phyloP scores from a whole-genome alignment of 2,888 invertebrate species.

The Ophion obscuratus region DNA sequence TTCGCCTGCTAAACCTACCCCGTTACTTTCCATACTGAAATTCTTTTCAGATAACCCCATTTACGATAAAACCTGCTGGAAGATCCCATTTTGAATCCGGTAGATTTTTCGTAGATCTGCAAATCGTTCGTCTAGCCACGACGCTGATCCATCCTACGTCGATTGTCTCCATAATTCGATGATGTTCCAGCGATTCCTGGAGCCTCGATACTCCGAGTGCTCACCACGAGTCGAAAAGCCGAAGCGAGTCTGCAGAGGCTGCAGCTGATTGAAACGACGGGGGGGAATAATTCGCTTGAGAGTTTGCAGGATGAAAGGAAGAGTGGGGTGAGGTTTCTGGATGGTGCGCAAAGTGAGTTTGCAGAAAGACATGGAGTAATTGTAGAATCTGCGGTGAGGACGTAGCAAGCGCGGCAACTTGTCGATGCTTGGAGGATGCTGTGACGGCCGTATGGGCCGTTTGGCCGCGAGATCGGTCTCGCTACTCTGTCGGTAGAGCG shows the following conservation, averaged over 20 bases:
- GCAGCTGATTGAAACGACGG: background rate
- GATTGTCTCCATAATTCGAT: background rate
- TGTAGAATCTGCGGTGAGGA: conserved; percentile 80
- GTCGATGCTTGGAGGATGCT: conserved; percentile 75
- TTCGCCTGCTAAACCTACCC: too few relatives aligned
- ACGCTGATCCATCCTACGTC: too few relatives aligned
- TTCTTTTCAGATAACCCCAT: too few relatives aligned
- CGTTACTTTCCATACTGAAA: too few relatives aligned
- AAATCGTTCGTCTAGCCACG: too few relatives aligned
- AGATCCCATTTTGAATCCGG: too few relatives aligned
- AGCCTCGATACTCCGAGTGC: background rate
- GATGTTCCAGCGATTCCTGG: background rate
- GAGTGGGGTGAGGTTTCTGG: conserved; percentile 15
- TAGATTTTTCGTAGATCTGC: too few relatives aligned
- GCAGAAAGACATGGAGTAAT: conserved; percentile 80
- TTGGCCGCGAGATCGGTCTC: conserved; percentile 32
- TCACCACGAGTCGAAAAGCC: background rate
- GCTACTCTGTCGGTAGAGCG: conserved; percentile 46
- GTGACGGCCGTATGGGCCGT: conserved; percentile 72
- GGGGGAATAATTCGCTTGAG: conserved; percentile 5
- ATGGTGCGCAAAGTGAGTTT: conserved; percentile 74
- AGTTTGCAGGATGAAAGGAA: conserved; percentile 23
- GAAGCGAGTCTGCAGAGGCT: background rate
- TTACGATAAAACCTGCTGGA: too few relatives aligned
- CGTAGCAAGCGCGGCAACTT: conserved; percentile 75